Conservation (phyloP, 2,797 vertebrate species). For the Sebastes goodei region DNA sequence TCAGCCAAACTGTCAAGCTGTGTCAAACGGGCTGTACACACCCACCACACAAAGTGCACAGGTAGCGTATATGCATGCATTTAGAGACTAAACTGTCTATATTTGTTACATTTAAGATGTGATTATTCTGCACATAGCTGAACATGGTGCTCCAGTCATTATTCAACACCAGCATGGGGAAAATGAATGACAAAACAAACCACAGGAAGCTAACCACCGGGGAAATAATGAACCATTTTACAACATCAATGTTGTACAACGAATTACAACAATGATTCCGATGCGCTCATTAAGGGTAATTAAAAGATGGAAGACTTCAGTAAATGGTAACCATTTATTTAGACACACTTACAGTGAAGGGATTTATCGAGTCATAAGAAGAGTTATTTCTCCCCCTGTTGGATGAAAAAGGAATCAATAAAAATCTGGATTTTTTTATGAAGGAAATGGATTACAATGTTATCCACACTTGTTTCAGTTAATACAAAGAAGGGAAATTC, state of each 20-base stretch:
- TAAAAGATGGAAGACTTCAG: conserved; percentile 48
- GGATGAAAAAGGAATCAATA: conserved; percentile 47
- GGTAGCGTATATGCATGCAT: conserved; percentile 65
- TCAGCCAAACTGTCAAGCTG: conserved; percentile 72
- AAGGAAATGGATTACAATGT: not conserved
- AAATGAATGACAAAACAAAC: conserved; percentile 35
- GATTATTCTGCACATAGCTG: not conserved
- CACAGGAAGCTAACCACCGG: conserved; percentile 10
- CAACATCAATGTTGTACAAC: not conserved
- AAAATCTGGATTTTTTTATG: not conserved
- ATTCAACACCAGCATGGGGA: conserved; percentile 12
- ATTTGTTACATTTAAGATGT: not conserved
- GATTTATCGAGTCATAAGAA: conserved; percentile 35
- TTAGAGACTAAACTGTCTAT: not conserved
- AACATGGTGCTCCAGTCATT: conserved; percentile 15
- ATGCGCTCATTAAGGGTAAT: conserved; percentile 45
- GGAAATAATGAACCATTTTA: conserved; percentile 38
- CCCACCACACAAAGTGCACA: conserved; percentile 72
- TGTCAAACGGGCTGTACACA: conserved; percentile 81
- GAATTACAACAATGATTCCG: conserved; percentile 20
- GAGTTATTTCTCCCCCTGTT: conserved; percentile 68
- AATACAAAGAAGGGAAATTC: not conserved
- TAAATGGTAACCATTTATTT: conserved; percentile 38
- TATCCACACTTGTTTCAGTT: not conserved
- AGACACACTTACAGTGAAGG: not conserved